These are phyloP conservation scores for Pollenia labialis DNA, from an alignment of 2,888 invertebrate species.

Conservation along the genomic window DNA sequence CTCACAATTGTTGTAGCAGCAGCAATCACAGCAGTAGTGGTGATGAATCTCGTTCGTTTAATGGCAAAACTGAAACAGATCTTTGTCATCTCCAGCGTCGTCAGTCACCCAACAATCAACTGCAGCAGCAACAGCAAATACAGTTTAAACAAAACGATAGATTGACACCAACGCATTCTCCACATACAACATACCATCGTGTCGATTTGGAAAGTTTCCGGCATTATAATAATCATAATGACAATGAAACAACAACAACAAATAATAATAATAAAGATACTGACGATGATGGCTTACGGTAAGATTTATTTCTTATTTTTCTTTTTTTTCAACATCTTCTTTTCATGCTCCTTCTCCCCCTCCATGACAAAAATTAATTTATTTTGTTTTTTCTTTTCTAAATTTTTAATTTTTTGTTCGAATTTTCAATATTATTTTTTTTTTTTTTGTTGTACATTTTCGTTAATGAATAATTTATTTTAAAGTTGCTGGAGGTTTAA, in stretches of 20 bases:
- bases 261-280: slow-evolving; percentile 48
- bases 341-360: not conserved
- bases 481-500: slow-evolving; percentile 54
- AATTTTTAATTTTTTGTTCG: slow-evolving; percentile 36
- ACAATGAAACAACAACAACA: slow-evolving; percentile 71
- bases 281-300: slow-evolving; percentile 80
- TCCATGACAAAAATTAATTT: not conserved
- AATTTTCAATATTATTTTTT: slow-evolving; percentile 38
- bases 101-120: slow-evolving; percentile 44
- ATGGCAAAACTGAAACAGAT: slow-evolving; percentile 72
- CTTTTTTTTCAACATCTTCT: not conserved
- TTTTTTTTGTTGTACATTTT: slow-evolving; percentile 32
- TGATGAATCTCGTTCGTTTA: slow-evolving; percentile 74
- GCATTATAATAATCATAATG: slow-evolving; percentile 79
- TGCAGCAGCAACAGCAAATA: slow-evolving; percentile 46
- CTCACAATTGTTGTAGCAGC: slow-evolving; percentile 66
- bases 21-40: slow-evolving; percentile 69
- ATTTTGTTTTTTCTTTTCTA: slow-evolving; percentile 13
- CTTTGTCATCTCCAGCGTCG: slow-evolving; percentile 66
- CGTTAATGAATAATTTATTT: slow-evolving; percentile 70
- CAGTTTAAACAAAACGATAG: slow-evolving; percentile 69
- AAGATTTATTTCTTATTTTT: slow-evolving; percentile 74
- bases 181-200: slow-evolving; percentile 73
- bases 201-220: slow-evolving; percentile 83
- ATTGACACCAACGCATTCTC: slow-evolving; percentile 75